These are phyloP conservation scores for Pyrochroa serraticornis DNA, from an alignment of 2,888 invertebrate genomes.

Conservation along the genomic window DNA sequence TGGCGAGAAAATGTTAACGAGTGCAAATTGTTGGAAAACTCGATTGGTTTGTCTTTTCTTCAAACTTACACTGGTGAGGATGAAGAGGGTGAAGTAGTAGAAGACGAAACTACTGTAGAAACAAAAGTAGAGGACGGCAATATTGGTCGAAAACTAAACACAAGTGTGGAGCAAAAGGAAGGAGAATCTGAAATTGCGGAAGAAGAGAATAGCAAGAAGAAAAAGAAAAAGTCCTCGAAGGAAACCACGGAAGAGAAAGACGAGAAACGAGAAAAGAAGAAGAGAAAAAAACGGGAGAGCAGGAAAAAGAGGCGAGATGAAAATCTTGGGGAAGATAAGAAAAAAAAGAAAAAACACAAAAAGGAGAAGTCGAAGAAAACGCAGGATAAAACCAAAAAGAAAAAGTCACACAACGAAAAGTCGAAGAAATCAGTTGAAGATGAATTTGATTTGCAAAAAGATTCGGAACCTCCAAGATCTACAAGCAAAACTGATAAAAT, in stretches of 20 bases:
- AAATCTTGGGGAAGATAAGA: slow-evolving; percentile 13
- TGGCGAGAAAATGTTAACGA: slow-evolving; percentile 43
- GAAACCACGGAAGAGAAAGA: neutral
- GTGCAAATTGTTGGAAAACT: slow-evolving; percentile 50
- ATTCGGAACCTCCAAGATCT: slow-evolving; percentile 14
- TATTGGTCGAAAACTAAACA: neutral
- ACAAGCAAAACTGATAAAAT: slow-evolving; percentile 20
- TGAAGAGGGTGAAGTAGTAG: slow-evolving; percentile 32
- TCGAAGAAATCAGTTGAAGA: neutral
- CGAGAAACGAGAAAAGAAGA: slow-evolving; percentile 16
- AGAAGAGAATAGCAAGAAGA: neutral
- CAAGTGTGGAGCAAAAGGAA: neutral
- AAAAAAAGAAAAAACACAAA: slow-evolving; percentile 22
- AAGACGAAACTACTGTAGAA: neutral
- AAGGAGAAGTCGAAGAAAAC: slow-evolving; percentile 14
- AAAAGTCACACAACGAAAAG: neutral
- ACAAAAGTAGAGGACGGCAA: neutral
- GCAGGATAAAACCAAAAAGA: slow-evolving; percentile 1
- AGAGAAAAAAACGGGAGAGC: slow-evolving; percentile 11
- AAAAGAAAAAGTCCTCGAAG: too few relatives aligned
- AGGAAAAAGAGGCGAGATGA: slow-evolving; percentile 7
- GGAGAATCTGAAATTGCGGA: slow-evolving; percentile 6
- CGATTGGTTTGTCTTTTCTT: slow-evolving; percentile 52
- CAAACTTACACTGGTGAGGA: slow-evolving; percentile 53
- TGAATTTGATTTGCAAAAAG: slow-evolving; percentile 3